Evolutionary conservation across 2,113 vertebrate species (phyloP), one percentile per base, ranked within the genome.

Genomic region (Colaptes auratus): DNA sequence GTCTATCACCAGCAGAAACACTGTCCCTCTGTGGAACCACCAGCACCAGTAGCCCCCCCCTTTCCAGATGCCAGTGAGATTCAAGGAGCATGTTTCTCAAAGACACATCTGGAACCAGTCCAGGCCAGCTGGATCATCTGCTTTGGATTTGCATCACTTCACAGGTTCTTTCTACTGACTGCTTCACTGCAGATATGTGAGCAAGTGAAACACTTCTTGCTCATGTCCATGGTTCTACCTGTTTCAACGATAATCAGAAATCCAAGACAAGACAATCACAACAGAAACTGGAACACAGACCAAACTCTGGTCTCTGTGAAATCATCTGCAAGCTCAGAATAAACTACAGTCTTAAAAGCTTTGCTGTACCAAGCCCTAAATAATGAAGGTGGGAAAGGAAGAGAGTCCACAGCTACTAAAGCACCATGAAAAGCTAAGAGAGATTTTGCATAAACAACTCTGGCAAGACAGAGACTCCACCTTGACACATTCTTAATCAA

Each of bases 81-180:
- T 71, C 82, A 85, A 73, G 64, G 48, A 83, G 52, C 30, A 7
- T 30, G 77, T 52, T 89, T 85, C 87, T 66, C 36, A 35, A 79
- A 82, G 71, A 85, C 59, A 76, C 55, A 73, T 35, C 77, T 94
- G 89, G 86, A 84, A 66, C 30, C n/a, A 50, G 71, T 39, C 74
- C 89, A 94, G 82, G n/a, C 63, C 88, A 82, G 82, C 82, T 92
- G 81, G n/a, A 95, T 74, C 92, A 84, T 52, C 89, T 92, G 81
- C 52, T 93, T 20, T 44, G 61, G 55, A 66, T 89, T 44, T 91
- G 74, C 63, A 82, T 77, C 71, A 80, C 71, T 94, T 92, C 73
- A 70, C 46, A 82, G 59, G n/a, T 75, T 66, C 59, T 78, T 79
- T 73, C 63, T 48, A 36, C 25, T 9, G 42, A 18, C 25, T 70